A percentile compares a stretch with the other conserved stretches of the same genome.
phyloP scores from a whole-genome alignment of 1,140 invertebrate genomes.

The Agrypnia vestita region DNA sequence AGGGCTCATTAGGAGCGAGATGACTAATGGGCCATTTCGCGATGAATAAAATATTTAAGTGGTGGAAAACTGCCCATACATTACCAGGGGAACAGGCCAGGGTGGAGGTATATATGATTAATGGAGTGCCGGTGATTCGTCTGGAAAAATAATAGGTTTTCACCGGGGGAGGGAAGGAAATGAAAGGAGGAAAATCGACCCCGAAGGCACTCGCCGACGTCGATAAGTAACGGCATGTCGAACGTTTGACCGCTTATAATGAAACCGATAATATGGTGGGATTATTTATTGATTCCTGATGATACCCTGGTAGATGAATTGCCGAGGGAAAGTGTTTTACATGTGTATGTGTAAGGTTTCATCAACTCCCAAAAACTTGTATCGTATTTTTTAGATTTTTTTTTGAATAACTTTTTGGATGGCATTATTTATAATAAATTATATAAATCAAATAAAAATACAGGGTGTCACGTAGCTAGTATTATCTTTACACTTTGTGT shows the following conservation, averaged over 20 bases:
- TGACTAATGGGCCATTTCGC: conserved; percentile 60
- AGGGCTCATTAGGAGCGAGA: conserved; percentile 53
- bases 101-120: conserved; percentile 56
- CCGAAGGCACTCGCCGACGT: conserved; percentile 19
- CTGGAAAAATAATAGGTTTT: conserved; percentile 61
- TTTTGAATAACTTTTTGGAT: too few relatives aligned
- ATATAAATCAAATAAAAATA: too few relatives aligned
- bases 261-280: conserved; percentile 45
- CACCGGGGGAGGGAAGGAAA: conserved; percentile 45
- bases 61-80: conserved; percentile 60
- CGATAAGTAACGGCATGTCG: conserved; percentile 39
- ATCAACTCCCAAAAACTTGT: too few relatives aligned
- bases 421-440: too few relatives aligned
- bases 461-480: too few relatives aligned
- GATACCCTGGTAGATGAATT: conserved; percentile 21
- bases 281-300: conserved; percentile 47
- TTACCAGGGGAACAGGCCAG: conserved; percentile 36
- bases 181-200: conserved; percentile 48
- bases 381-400: too few relatives aligned
- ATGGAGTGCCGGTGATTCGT: conserved; percentile 58
- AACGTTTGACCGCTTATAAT: conserved; percentile 41
- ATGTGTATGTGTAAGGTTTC: not conserved
- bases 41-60: conserved; percentile 62
- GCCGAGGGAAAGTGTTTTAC: not conserved
- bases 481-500: too few relatives aligned